Conservation (phyloP, 2,113 vertebrate genomes). For the Pandion haliaetus region DNA sequence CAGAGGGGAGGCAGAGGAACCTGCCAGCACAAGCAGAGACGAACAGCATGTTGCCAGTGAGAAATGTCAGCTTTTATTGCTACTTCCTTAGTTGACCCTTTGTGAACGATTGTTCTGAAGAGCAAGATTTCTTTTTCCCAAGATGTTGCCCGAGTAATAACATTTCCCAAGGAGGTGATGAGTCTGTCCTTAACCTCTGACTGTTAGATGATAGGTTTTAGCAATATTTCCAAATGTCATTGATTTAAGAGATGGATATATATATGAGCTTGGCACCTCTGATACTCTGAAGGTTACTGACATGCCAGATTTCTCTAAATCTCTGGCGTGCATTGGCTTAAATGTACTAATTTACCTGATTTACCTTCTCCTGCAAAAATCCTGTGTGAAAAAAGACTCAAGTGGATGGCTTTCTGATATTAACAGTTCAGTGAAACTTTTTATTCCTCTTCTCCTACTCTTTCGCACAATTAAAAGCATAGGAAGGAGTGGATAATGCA, state of each 20-base stretch:
- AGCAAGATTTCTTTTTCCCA: constrained; percentile 60
- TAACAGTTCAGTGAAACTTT: background rate
- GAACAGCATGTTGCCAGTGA: constrained; percentile 56
- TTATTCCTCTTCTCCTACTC: background rate
- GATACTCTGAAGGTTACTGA: background rate
- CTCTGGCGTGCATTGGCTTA: background rate
- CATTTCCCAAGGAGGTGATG: constrained; percentile 58
- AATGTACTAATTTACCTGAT: constrained; percentile 34
- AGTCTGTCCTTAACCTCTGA: constrained; percentile 65
- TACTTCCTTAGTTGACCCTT: constrained; percentile 63
- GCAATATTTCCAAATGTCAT: constrained; percentile 5
- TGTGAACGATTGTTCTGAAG: constrained; percentile 59
- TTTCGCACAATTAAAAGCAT: background rate
- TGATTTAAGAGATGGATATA: background rate
- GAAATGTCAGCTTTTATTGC: constrained; percentile 78
- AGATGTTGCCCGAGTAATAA: constrained; percentile 58
- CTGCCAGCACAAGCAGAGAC: constrained; percentile 56
- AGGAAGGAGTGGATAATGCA: background rate
- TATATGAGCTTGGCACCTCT: background rate
- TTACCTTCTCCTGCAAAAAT: background rate
- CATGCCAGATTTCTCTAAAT: background rate
- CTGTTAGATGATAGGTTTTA: background rate
- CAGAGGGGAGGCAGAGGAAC: constrained; percentile 56
- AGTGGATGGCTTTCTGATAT: background rate
- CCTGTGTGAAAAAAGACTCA: background rate